These are phyloP conservation scores for Polypterus senegalus DNA, from an alignment of 2,113 vertebrate genomes.

Conservation along the genomic window DNA sequence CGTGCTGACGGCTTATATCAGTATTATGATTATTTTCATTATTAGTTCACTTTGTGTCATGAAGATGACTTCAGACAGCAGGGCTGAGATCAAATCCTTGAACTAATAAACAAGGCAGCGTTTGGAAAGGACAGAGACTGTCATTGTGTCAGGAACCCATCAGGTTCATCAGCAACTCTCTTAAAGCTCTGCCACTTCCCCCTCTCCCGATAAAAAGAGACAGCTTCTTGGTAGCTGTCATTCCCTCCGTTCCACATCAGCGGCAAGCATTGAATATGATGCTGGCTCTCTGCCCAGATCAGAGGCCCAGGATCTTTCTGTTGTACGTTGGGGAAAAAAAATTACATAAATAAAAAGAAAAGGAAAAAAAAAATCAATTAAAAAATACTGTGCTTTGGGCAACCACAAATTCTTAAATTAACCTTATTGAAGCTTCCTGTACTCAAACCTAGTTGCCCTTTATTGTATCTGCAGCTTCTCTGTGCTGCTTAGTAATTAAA, in stretches of 20 bases:
- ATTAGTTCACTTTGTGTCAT: neutral
- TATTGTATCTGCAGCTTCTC: too few species aligned
- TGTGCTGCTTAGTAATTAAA: too few species aligned
- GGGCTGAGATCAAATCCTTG: neutral
- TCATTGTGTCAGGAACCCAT: slow-evolving; percentile 42
- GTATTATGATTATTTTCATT: neutral
- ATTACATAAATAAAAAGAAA: slow-evolving; percentile 12
- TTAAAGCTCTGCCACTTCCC: slow-evolving; percentile 10
- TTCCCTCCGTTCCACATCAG: slow-evolving; percentile 55
- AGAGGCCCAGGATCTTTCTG: slow-evolving; percentile 36
- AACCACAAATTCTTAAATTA: too few species aligned
- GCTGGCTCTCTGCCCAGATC: slow-evolving; percentile 48
- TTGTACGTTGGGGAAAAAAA: slow-evolving; percentile 41
- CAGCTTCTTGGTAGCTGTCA: slow-evolving; percentile 38
- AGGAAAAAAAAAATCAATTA: slow-evolving; percentile 41
- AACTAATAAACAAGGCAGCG: neutral
- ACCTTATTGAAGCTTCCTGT: too few species aligned
- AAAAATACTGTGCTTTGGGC: slow-evolving; percentile 22
- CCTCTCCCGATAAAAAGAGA: slow-evolving; percentile 1
- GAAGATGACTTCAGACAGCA: neutral
- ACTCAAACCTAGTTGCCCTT: too few species aligned
- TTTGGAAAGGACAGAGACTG: slow-evolving; percentile 35
- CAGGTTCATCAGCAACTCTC: slow-evolving; percentile 30
- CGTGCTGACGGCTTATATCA: neutral
- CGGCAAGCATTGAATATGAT: slow-evolving; percentile 46